phyloP scores from a whole-genome alignment of 2,113 vertebrate genomes.

The Macrotis lagotis region DNA sequence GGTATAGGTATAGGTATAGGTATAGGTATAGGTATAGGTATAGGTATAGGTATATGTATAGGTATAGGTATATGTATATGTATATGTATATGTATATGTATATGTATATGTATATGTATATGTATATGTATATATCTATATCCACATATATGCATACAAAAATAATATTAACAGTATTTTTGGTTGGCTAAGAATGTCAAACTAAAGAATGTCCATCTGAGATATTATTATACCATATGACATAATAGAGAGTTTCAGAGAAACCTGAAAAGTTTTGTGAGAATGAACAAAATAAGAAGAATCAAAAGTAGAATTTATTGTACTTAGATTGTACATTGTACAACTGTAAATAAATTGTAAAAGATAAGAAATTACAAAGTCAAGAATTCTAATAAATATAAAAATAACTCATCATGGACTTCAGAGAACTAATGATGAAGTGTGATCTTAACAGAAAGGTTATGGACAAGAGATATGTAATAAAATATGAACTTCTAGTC shows the following conservation, averaged over 20 bases:
- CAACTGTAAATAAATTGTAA: no score
- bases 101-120: no score
- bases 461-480: not conserved
- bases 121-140: no score
- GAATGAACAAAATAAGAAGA: not conserved
- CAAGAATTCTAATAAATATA: not conserved
- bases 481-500: not conserved
- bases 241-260: not conserved
- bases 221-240: not conserved
- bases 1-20: no score
- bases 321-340: no score
- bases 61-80: no score
- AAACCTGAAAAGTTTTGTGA: not conserved
- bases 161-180: no score
- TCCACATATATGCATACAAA: no score
- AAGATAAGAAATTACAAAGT: not conserved
- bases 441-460: not conserved
- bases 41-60: no score
- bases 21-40: no score
- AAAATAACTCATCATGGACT: not conserved
- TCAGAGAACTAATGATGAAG: not conserved
- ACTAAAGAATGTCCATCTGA: not conserved
- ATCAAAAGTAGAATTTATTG: not conserved
- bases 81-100: no score
- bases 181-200: not conserved